Evolutionary conservation across 2,113 vertebrate species (phyloP), one percentile per base, ranked within the genome.

Genomic region (Etheostoma cragini): DNA sequence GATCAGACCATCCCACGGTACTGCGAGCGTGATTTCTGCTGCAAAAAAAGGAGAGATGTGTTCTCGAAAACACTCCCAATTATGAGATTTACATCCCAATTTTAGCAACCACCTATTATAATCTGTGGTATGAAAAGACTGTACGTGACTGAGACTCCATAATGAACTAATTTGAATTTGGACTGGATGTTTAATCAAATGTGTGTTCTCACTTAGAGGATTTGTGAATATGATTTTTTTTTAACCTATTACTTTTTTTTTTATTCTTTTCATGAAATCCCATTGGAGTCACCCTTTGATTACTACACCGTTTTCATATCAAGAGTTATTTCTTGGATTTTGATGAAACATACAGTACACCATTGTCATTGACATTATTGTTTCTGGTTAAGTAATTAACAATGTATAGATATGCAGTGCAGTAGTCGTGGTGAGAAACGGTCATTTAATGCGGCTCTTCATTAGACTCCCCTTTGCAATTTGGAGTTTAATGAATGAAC

Each of bases 31-130:
- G 83, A 84, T 80, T 81, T 60, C 88, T 64, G 71, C 82, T 63
- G 35, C 35, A 65, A 21, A 49, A 76, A 46, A 30, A 61, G 49
- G 22, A 65, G n/a, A 66, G 49, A 88, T 86, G 68, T n/a, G 61
- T 81, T 78, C 42, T 21, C 38, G 14, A 71, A 83, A 11, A 17
- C 65, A 45, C 72, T 74, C 72, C 76, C 76, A 74, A 84, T 89
- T 81, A 90, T 85, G 52, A 89, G 72, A 92, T 90, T 81, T 87
- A 76, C 87, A 84, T 85, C 71, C 67, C 67, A 72, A 47, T 80
- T 85, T 86, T 84, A 73, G 80, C 73, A 75, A 53, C 68, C 66
- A 14, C 19, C 77, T 65, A 60, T 86, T 84, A 82, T 58, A 70
- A 88, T 80, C 67, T 35, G 61, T 17, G 58, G 38, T 22, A 57